Conservation (phyloP, 2,888 invertebrate species). For the Pandemis cinnamomeana region DNA sequence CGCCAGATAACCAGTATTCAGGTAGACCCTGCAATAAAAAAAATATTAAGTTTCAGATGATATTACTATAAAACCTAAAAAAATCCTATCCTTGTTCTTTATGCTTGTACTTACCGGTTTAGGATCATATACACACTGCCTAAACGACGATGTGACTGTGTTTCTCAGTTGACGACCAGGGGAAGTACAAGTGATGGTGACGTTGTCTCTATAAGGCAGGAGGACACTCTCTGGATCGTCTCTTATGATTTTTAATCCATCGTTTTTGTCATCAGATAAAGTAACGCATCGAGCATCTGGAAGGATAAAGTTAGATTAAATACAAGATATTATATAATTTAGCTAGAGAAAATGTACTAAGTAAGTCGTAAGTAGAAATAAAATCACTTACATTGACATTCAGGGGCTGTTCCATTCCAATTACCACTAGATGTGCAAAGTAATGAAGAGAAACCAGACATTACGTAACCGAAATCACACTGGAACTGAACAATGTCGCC, state of each 20-base stretch:
- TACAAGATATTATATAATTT: not conserved
- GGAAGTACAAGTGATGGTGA: slow-evolving; percentile 92
- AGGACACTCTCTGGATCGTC: slow-evolving; percentile 92
- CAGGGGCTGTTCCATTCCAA: slow-evolving; percentile 97
- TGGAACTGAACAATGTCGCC: slow-evolving; percentile 96
- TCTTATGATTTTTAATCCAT: slow-evolving; percentile 91
- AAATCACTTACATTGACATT: slow-evolving; percentile 93
- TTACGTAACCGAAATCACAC: slow-evolving; percentile 97
- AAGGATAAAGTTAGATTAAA: slow-evolving; percentile 49
- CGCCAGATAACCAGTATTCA: slow-evolving; percentile 95
- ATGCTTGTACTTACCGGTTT: slow-evolving; percentile 85
- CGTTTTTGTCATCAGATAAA: slow-evolving; percentile 94
- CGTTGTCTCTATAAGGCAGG: slow-evolving; percentile 95
- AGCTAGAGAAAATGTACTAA: slow-evolving; percentile 5
- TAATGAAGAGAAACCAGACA: slow-evolving; percentile 94
- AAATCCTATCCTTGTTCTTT: not conserved
- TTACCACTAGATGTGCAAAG: slow-evolving; percentile 94
- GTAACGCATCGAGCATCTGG: slow-evolving; percentile 95
- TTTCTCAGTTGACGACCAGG: slow-evolving; percentile 91
- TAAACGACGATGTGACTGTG: slow-evolving; percentile 92
- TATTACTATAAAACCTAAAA: slow-evolving; percentile 3
- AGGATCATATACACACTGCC: slow-evolving; percentile 98
- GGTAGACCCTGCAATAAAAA: slow-evolving; percentile 87
- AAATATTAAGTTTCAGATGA: not conserved
- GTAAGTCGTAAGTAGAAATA: slow-evolving; percentile 1